Evolutionary conservation across 2,113 vertebrate genomes (phyloP), one percentile per base, ranked within the genome.

Genomic region (Corydoras sp.): DNA sequence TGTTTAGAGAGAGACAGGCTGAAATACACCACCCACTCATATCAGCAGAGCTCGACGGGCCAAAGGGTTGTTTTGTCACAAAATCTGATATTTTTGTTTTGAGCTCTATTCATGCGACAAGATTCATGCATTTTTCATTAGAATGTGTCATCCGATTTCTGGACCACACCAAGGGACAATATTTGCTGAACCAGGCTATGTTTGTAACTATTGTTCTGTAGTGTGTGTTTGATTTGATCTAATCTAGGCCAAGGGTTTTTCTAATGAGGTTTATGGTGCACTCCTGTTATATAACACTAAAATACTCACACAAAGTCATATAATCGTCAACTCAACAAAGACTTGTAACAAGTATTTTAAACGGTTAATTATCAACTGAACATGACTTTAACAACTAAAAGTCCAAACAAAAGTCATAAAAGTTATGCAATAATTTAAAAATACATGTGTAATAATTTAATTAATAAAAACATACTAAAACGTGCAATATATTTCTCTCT

Each of bases 1-100:
- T 63, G 12, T 74, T 62, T 49, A 59, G 58, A 49, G 32, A 71
- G 58, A 71, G 15, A 55, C 59, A 5, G 35, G 8, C 50, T 58
- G 49, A 69, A 70, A 71, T 74, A 63, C 24, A 48, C 68, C 62
- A 65, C 72, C 76, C 68, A 74, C 71, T 70, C 71, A 66, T 63
- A 63, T 10, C 51, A 55, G 69, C 30, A 24, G 60, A n/a, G 50
- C 43, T 65, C 12, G 62, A 30, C 54, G 30, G 31, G 59, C 62
- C 51, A 11, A 1, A 0, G 15, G 66, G 68, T 14, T 51, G 62
- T 49, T 62, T 62, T 30, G 12, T 15, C 69, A 63, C 30, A 62
- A 62, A 62, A 62, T 76, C 61, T 31, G 31, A 72, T 63, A 68
- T 49, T 76, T 64, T 71, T 66, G 59, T 68, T 65, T 67, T 10